Base-by-base conservation (phyloP, 2,113 vertebrate species). In the Lophura nycthemera region DNA sequence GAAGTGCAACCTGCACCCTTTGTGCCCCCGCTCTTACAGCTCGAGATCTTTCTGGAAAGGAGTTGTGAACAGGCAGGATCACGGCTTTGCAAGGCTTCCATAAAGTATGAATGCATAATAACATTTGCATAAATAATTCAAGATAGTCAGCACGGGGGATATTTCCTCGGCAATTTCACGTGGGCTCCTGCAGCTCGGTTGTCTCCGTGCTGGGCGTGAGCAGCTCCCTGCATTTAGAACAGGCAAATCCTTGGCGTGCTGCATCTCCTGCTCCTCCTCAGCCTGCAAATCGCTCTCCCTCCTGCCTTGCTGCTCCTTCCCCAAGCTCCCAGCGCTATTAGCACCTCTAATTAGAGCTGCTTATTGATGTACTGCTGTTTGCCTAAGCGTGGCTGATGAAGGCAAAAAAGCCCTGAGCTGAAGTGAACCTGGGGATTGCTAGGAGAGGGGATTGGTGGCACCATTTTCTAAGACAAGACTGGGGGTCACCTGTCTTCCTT, bases 401-500 rank as follows among this genome's bases (percentile, higher is more conserved):
- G 89, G 85, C 86, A 54, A 67, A 78, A 52, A 4, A 93, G 79
- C 32, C 24, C 14, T 12, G 11, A 93, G 79, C 59, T 5, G 20
- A 45, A 50, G 76, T 0, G 22, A 50, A 36, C 54, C 8, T 10
- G 27, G 52, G 52, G 52, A 54, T 54, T 96, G 98, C 72, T 90
- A 97, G 65, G 97, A 98, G 42, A 91, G 98, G 75, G 98, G 13
- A 96, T 98, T 86, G 98, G 98, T 88, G 98, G 92, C 88, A 98
- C 98, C 98, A 97, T 99, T 85, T 97, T 99, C 94, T 98, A 83
- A 98, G 98, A 32, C 96, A 98, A 98, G 72, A 96, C 99, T 48
- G 98, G 98, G 4, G 98, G 98, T 30, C 98, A 98, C 91, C 97
- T 98, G 64, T 98, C 98, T 25, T 97, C 98, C 14, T 99, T 98